These are phyloP conservation scores for Leptopterna dolabrata DNA, from an alignment of 2,888 invertebrate species.

Conservation along the genomic window DNA sequence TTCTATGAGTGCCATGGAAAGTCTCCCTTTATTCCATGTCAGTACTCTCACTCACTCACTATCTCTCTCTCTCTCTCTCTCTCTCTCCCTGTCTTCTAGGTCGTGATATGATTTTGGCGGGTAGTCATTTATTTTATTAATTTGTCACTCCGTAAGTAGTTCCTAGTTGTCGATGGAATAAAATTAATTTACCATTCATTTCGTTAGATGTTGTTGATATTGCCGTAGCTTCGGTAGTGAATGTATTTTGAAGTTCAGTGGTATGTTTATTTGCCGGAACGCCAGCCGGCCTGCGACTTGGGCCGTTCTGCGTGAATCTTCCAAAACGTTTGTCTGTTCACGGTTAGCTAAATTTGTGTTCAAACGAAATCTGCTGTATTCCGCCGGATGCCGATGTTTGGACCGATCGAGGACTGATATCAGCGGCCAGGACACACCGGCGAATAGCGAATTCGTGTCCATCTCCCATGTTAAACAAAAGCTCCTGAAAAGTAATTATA, in stretches of 20 bases:
- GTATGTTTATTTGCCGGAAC: slow-evolving; percentile 14
- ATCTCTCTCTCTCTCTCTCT: no score
- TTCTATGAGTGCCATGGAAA: no score
- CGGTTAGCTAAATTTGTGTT: neutral
- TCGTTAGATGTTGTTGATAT: no score
- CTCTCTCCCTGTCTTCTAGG: no score
- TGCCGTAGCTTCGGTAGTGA: neutral
- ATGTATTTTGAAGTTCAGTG: neutral
- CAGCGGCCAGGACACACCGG: neutral
- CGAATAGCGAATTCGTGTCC: slow-evolving; percentile 48
- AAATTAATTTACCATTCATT: no score
- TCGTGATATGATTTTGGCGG: no score
- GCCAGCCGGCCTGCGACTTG: neutral
- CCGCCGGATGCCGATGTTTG: neutral
- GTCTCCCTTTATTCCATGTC: no score
- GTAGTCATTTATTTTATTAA: no score
- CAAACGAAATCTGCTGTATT: neutral
- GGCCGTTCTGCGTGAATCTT: neutral
- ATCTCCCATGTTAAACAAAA: slow-evolving; percentile 52
- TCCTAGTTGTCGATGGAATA: no score
- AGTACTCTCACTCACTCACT: no score
- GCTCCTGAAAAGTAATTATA: slow-evolving; percentile 46
- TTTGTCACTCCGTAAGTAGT: no score
- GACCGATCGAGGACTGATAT: neutral
- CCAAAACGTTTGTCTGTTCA: neutral